Conservation (phyloP, 2,888 invertebrate species). For the Selenia dentaria region DNA sequence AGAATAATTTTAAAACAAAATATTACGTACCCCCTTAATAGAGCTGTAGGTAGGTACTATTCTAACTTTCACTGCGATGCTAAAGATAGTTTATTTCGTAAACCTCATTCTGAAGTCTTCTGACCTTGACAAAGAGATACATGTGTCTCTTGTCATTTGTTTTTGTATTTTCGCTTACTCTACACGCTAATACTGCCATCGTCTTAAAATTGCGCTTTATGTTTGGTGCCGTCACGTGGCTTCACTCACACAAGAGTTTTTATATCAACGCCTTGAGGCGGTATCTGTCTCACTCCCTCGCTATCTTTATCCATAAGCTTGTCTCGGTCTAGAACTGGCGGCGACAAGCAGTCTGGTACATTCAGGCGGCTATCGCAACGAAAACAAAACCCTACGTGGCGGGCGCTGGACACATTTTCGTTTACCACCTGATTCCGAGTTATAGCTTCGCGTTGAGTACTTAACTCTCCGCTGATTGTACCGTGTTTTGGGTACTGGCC, state of each 20-base stretch:
- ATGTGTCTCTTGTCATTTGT: no score
- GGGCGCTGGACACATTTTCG: constrained; percentile 74
- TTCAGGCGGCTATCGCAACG: constrained; percentile 65
- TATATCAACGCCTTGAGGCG: constrained; percentile 62
- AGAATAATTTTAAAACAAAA: no score
- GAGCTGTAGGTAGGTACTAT: no score
- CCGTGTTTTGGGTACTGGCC: constrained; percentile 43
- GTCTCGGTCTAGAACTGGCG: constrained; percentile 69
- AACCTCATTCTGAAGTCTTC: no score
- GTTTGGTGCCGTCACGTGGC: constrained; percentile 59
- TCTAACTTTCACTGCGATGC: no score
- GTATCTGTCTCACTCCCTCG: constrained; percentile 59
- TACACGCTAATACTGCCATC: constrained; percentile 47
- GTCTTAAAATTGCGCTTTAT: constrained; percentile 63
- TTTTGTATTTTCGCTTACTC: no score
- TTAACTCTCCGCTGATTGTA: constrained; percentile 39
- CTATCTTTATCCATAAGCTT: constrained; percentile 46
- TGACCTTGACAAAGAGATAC: no score
- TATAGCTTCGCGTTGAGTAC: constrained; percentile 47
- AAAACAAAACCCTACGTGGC: constrained; percentile 78
- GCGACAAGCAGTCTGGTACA: constrained; percentile 82
- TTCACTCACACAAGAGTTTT: constrained; percentile 55
- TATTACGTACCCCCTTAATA: no score
- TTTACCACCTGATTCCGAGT: constrained; percentile 41
- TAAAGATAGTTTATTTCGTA: no score